phyloP scores from a whole-genome alignment of 2,797 vertebrate genomes.

The Lycodopsis pacificus region DNA sequence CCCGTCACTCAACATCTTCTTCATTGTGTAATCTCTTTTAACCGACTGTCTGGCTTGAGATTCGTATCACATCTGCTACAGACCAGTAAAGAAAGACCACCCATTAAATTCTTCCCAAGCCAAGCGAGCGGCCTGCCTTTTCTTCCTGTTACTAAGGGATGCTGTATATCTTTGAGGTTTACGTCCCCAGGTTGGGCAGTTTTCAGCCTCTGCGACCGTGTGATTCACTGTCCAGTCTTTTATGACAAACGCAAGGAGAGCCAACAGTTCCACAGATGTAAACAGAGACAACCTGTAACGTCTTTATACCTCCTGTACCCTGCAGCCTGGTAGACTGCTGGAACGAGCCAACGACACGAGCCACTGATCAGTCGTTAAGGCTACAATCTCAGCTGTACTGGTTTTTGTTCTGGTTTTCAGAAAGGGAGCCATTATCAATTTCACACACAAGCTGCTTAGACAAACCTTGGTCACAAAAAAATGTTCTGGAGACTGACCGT shows the following conservation, averaged over 20 bases:
- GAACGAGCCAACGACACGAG: conserved; percentile 50
- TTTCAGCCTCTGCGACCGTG: conserved; percentile 51
- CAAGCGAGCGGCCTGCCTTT: conserved; percentile 30
- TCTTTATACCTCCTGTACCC: conserved; percentile 53
- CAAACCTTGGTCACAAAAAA: background rate
- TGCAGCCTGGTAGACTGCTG: conserved; percentile 23
- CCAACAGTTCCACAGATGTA: conserved; percentile 31
- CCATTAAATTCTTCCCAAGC: conserved; percentile 54
- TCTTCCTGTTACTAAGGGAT: conserved; percentile 49
- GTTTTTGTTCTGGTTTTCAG: background rate
- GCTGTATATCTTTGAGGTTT: conserved; percentile 52
- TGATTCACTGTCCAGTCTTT: conserved; percentile 61
- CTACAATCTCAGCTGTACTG: conserved; percentile 16
- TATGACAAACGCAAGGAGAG: conserved; percentile 45
- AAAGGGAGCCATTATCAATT: conserved; percentile 23
- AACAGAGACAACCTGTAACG: conserved; percentile 44
- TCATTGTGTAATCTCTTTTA: conserved; percentile 62
- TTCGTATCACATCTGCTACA: conserved; percentile 62
- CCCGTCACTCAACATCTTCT: conserved; percentile 62
- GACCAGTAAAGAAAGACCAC: conserved; percentile 59
- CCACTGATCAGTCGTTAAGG: conserved; percentile 42
- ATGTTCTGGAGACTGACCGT: background rate
- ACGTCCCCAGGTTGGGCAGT: conserved; percentile 47
- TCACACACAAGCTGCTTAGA: conserved; percentile 11
- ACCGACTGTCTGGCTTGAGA: conserved; percentile 49